Conservation (phyloP, 2,888 invertebrate genomes). For the Monoplex corrugatus region DNA sequence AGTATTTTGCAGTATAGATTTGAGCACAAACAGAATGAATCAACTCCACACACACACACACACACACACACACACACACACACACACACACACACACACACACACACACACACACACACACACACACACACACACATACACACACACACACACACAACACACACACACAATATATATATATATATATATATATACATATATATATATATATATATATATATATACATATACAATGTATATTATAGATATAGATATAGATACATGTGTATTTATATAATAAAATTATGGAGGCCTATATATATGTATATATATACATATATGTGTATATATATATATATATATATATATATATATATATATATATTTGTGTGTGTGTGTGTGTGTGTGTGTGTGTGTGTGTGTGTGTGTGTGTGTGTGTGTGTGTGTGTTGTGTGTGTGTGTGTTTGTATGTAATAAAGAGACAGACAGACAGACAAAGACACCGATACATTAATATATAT, state of each 20-base stretch:
- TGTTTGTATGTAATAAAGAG: background rate
- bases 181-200: background rate
- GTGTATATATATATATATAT: background rate
- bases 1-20: background rate
- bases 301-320: background rate
- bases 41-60: background rate
- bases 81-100: constrained; percentile 10
- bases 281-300: background rate
- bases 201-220: too few relatives aligned
- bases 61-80: constrained; percentile 8
- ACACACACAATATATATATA: background rate
- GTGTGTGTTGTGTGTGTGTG: background rate
- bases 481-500: too few relatives aligned
- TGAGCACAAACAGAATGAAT: background rate
- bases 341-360: background rate
- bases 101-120: background rate
- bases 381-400: background rate
- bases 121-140: constrained; percentile 24
- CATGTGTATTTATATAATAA: too few relatives aligned
- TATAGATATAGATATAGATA: too few relatives aligned
- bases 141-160: background rate
- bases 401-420: background rate
- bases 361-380: background rate
- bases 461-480: background rate
- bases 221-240: too few relatives aligned